Percentiles rank a stretch among this genome's conserved stretches.
phyloP scores from a whole-genome alignment of 2,888 invertebrate species.

The Zeuzera pyrina region DNA sequence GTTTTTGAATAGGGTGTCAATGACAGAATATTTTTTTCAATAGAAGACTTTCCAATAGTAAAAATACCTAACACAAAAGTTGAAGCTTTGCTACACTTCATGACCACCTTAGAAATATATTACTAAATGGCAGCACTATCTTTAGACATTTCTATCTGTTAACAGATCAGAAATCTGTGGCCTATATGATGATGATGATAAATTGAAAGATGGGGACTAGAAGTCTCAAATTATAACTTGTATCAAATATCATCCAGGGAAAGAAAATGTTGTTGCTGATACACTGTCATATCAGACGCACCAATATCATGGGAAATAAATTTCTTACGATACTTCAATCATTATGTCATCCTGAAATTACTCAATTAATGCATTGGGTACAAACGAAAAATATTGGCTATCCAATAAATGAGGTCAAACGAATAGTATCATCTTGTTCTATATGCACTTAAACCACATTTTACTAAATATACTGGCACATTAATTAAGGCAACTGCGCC shows the following conservation, averaged over 20 bases:
- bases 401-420: not conserved
- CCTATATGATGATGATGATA: not conserved
- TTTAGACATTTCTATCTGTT: not conserved
- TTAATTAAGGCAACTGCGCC: not conserved
- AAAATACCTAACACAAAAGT: no score
- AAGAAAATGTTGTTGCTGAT: not conserved
- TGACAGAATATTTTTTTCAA: no score
- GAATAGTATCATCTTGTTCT: not conserved
- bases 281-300: not conserved
- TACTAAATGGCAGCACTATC: no score
- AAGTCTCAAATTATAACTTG: not conserved
- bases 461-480: not conserved
- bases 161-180: not conserved
- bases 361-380: not conserved
- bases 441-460: not conserved
- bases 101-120: no score
- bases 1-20: no score
- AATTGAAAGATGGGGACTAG: not conserved
- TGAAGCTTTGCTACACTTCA: no score
- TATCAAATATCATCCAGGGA: not conserved
- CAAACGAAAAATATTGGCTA: no score
- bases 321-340: not conserved
- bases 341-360: not conserved
- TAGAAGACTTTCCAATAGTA: no score
- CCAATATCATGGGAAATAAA: not conserved